Conservation (phyloP, 2,797 vertebrate species). For the Melanotaenia boesemani region DNA sequence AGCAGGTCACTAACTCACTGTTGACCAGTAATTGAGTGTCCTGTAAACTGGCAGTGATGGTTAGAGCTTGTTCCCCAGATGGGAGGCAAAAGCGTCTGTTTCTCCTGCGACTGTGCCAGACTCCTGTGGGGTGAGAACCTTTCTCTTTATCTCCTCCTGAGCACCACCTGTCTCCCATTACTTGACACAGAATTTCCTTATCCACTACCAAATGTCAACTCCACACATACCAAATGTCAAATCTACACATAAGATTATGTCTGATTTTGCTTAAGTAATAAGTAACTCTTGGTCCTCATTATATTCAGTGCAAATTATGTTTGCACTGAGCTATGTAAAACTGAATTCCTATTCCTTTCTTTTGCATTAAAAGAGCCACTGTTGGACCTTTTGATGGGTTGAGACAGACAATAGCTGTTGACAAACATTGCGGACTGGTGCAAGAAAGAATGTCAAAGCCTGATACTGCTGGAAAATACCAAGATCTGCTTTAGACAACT, state of each 20-base stretch:
- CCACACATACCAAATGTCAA: slow-evolving; percentile 37
- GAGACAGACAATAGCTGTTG: slow-evolving; percentile 37
- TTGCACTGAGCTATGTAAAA: slow-evolving; percentile 7
- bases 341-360: slow-evolving; percentile 27
- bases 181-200: slow-evolving; percentile 54
- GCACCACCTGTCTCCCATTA: slow-evolving; percentile 80
- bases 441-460: slow-evolving; percentile 17
- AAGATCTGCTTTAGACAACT: background rate
- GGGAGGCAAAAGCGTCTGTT: slow-evolving; percentile 64
- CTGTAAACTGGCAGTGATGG: slow-evolving; percentile 69
- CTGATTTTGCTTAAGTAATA: slow-evolving; percentile 46
- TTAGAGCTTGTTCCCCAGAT: slow-evolving; percentile 53
- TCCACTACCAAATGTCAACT: slow-evolving; percentile 48
- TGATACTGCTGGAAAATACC: slow-evolving; percentile 9
- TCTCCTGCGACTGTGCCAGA: slow-evolving; percentile 67
- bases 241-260: slow-evolving; percentile 35
- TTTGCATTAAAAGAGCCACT: slow-evolving; percentile 42
- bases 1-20: slow-evolving; percentile 50
- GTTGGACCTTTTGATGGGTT: slow-evolving; percentile 30
- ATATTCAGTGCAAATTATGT: slow-evolving; percentile 44
- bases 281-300: slow-evolving; percentile 42
- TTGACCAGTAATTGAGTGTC: slow-evolving; percentile 66
- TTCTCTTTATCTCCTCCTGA: slow-evolving; percentile 76
- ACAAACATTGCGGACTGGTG: slow-evolving; percentile 10
- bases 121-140: slow-evolving; percentile 69